phyloP scores from a whole-genome alignment of 2,888 invertebrate species.

The Drosophila subquinaria region DNA sequence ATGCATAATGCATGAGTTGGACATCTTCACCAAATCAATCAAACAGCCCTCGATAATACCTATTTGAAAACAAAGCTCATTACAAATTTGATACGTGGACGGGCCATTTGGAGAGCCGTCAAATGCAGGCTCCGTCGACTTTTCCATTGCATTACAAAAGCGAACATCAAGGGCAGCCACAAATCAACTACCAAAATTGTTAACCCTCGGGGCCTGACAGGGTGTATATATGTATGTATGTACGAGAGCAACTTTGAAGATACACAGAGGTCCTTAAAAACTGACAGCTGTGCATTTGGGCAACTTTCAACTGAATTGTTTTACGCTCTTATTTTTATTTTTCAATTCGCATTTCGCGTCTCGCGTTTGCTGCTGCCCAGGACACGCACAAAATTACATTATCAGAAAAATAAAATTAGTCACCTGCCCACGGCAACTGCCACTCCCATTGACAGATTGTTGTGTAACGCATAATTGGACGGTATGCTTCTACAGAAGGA shows the following conservation, averaged over 20 bases:
- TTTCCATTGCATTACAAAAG: slow-evolving; percentile 41
- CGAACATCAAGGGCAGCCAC: slow-evolving; percentile 9
- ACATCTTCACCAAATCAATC: slow-evolving; percentile 12
- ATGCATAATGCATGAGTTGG: slow-evolving; percentile 67
- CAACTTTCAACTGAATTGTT: slow-evolving; percentile 38
- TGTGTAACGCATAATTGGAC: slow-evolving; percentile 43
- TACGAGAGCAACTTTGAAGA: slow-evolving; percentile 21
- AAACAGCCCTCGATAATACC: slow-evolving; percentile 20
- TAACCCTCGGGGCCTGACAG: slow-evolving; percentile 30
- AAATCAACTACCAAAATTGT: slow-evolving; percentile 21
- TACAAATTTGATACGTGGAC: slow-evolving; percentile 35
- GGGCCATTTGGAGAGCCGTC: slow-evolving; percentile 70
- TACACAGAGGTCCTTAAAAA: slow-evolving; percentile 27
- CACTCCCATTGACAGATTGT: slow-evolving; percentile 45
- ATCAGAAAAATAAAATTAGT: slow-evolving; percentile 63
- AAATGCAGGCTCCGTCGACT: slow-evolving; percentile 44
- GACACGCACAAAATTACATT: slow-evolving; percentile 57
- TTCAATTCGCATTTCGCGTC: slow-evolving; percentile 2
- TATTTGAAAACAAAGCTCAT: slow-evolving; percentile 50
- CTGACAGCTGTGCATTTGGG: slow-evolving; percentile 42
- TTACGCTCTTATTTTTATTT: slow-evolving; percentile 4
- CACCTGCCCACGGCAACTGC: slow-evolving; percentile 46
- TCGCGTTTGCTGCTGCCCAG: slow-evolving; percentile 26
- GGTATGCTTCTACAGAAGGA: slow-evolving; percentile 20
- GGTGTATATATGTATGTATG: background rate